Conservation (phyloP, 2,797 vertebrate genomes). For the Vireo griseus region DNA sequence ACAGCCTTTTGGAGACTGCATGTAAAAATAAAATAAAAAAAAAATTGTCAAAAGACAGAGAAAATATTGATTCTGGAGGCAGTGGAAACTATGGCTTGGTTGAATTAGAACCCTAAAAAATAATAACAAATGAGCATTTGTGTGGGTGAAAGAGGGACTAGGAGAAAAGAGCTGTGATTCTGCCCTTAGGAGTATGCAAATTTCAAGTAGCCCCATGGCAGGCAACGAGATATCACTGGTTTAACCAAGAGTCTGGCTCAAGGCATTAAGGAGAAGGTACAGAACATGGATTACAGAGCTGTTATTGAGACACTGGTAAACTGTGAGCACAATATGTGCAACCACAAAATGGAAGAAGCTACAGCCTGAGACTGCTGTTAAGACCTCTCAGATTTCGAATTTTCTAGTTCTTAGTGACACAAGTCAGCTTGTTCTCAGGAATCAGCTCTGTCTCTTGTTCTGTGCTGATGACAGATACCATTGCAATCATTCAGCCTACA, state of each 20-base stretch:
- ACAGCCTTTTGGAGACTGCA: slow-evolving; percentile 72
- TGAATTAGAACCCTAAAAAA: slow-evolving; percentile 71
- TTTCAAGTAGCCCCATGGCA: not conserved
- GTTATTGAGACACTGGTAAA: not conserved
- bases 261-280: not conserved
- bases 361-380: not conserved
- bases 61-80: slow-evolving; percentile 70
- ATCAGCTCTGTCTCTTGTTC: not conserved
- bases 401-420: not conserved
- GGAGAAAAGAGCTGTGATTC: not conserved
- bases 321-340: not conserved
- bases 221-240: not conserved
- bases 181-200: not conserved
- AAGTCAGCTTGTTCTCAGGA: not conserved
- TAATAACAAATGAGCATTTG: slow-evolving; percentile 32
- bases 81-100: slow-evolving; percentile 64
- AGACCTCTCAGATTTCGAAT: not conserved
- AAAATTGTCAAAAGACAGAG: slow-evolving; percentile 77
- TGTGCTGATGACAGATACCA: not conserved
- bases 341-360: not conserved
- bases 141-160: not conserved
- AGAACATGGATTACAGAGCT: not conserved
- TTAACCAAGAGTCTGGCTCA: not conserved
- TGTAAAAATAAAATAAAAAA: slow-evolving; percentile 73
- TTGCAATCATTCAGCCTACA: not conserved